A percentile compares a stretch with the other conserved stretches of the same genome.
These are phyloP conservation scores for Vanacampus margaritifer DNA, from an alignment of 2,113 vertebrate species.

Conservation along the genomic window DNA sequence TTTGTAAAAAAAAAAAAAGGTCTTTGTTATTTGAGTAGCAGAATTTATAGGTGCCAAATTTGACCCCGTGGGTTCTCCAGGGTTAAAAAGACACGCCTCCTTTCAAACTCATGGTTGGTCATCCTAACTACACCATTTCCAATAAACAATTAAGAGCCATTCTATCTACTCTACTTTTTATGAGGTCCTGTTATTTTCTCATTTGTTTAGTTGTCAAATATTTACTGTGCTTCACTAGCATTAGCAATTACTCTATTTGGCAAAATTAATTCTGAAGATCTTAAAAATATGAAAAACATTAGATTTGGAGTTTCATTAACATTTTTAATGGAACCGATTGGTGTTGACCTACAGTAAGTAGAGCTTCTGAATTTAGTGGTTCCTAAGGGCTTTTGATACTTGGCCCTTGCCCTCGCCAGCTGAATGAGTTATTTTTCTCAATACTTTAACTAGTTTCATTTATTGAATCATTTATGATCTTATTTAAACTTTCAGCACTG, in stretches of 20 bases:
- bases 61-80: too few relatives aligned
- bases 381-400: background rate
- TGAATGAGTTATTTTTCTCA: too few relatives aligned
- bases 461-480: too few relatives aligned
- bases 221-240: background rate
- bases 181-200: background rate
- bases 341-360: background rate
- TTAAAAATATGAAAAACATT: background rate
- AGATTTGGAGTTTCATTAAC: background rate
- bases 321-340: background rate
- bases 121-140: too few relatives aligned
- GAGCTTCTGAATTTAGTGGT: background rate
- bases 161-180: background rate
- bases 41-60: too few relatives aligned
- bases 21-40: too few relatives aligned
- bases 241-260: background rate
- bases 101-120: too few relatives aligned
- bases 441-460: too few relatives aligned
- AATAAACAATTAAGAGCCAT: too few relatives aligned
- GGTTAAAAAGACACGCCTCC: too few relatives aligned
- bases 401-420: background rate
- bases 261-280: background rate
- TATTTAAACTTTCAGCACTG: too few relatives aligned
- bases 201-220: background rate
- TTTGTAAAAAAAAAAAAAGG: too few relatives aligned